These are phyloP conservation scores for Halichoeres trimaculatus DNA, from an alignment of 2,113 vertebrate genomes.

Conservation along the genomic window DNA sequence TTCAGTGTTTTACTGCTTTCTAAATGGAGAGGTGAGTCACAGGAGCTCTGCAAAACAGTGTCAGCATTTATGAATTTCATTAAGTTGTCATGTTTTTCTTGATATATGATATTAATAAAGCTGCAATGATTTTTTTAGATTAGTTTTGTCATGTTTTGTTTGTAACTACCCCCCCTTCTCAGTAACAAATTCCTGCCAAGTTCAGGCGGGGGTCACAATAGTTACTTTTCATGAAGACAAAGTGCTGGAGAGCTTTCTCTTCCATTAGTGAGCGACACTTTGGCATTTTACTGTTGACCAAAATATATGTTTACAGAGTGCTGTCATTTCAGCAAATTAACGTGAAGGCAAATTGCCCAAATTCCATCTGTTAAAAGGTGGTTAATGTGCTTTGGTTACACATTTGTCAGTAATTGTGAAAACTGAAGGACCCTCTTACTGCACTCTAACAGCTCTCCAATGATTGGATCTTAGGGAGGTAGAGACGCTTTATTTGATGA, in stretches of 20 bases:
- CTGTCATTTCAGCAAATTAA: slow-evolving; percentile 24
- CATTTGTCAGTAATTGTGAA: slow-evolving; percentile 24
- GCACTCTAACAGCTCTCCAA: neutral
- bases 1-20: slow-evolving; percentile 99
- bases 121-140: neutral
- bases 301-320: slow-evolving; percentile 3
- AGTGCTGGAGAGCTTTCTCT: neutral
- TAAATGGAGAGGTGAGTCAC: slow-evolving; percentile 96
- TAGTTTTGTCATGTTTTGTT: neutral
- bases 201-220: slow-evolving; percentile 12
- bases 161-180: too few relatives aligned
- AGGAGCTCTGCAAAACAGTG: slow-evolving; percentile 16
- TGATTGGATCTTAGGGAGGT: neutral
- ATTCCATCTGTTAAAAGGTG: slow-evolving; percentile 33
- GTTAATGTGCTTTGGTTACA: slow-evolving; percentile 27
- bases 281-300: neutral
- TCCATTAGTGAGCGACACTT: neutral
- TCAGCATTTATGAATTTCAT: slow-evolving; percentile 37
- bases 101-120: slow-evolving; percentile 30
- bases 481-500: slow-evolving; percentile 9
- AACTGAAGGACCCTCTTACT: slow-evolving; percentile 8
- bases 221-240: neutral
- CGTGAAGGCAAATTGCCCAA: slow-evolving; percentile 25
- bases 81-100: slow-evolving; percentile 20
- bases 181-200: neutral